A percentile compares a stretch with the other conserved stretches of the same genome.
Conservation (phyloP, 2,797 vertebrate genomes). For the Lacerta viridis region DNA sequence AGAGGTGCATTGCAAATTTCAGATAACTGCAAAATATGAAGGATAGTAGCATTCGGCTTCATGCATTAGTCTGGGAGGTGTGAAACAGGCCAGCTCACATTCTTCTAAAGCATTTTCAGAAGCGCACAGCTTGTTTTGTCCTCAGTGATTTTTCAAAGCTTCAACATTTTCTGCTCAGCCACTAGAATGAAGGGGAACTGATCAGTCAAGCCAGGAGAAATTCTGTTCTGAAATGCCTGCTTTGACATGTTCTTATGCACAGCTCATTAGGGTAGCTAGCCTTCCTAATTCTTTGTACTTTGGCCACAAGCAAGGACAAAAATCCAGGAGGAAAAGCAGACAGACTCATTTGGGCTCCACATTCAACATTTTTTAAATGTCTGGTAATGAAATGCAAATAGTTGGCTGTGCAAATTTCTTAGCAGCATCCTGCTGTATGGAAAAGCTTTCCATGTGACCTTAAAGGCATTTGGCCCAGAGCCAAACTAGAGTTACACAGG, state of each 20-base stretch:
- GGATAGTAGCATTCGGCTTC: too few relatives aligned
- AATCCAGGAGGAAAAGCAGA: not conserved
- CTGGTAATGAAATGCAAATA: conserved; percentile 11
- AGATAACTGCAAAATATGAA: too few relatives aligned
- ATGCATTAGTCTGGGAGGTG: too few relatives aligned
- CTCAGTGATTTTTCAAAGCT: not conserved
- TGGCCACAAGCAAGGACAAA: not conserved
- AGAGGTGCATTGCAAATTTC: too few relatives aligned
- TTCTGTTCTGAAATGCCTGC: not conserved
- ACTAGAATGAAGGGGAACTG: not conserved
- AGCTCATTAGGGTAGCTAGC: not conserved
- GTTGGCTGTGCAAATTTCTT: conserved; percentile 11
- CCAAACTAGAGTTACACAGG: not conserved
- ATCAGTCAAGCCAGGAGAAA: not conserved
- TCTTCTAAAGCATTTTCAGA: too few relatives aligned
- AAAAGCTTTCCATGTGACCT: conserved; percentile 5
- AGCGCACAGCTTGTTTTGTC: not conserved
- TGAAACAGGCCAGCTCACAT: too few relatives aligned
- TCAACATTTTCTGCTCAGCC: not conserved
- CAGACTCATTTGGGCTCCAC: not conserved
- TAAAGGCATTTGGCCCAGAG: conserved; percentile 8
- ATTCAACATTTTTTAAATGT: not conserved
- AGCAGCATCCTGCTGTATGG: not conserved
- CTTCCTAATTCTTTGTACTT: not conserved
- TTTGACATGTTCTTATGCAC: not conserved